Percentiles rank a stretch among this genome's conserved stretches.
These are phyloP conservation scores for Carcinoscorpius rotundicauda DNA, from an alignment of 1,140 invertebrate genomes.

Conservation along the genomic window DNA sequence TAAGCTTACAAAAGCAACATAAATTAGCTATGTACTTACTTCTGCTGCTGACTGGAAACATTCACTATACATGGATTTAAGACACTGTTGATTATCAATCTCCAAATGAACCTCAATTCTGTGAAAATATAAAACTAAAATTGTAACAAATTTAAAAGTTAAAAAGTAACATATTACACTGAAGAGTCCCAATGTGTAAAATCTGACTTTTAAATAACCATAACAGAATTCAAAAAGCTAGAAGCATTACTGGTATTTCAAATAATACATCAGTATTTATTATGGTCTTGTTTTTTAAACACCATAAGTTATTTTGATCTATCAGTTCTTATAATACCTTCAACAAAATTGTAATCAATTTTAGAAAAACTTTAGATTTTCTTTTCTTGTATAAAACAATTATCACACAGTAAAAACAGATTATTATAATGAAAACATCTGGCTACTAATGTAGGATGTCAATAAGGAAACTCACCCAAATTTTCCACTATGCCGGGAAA, in stretches of 20 bases:
- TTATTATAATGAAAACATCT: too few relatives aligned
- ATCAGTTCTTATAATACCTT: conserved; percentile 4
- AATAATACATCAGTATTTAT: neutral
- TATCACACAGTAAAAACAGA: too few relatives aligned
- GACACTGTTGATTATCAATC: conserved; percentile 87
- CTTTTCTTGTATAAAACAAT: too few relatives aligned
- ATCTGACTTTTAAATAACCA: neutral
- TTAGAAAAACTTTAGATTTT: too few relatives aligned
- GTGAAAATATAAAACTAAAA: neutral
- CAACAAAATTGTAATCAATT: too few relatives aligned
- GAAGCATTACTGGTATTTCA: neutral
- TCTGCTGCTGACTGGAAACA: conserved; percentile 44
- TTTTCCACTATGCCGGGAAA: neutral
- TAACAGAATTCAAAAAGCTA: neutral
- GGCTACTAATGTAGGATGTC: neutral
- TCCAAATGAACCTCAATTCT: conserved; percentile 72
- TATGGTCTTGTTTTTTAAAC: neutral
- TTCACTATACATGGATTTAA: conserved; percentile 42
- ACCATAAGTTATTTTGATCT: conserved; percentile 9
- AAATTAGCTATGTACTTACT: neutral
- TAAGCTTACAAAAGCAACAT: neutral
- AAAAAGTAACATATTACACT: conserved; percentile 2
- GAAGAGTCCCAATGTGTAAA: neutral
- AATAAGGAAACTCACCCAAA: conserved; percentile 1
- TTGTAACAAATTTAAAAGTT: conserved; percentile 5